These are phyloP conservation scores for Notocelia uddmanniana DNA, from an alignment of 2,888 invertebrate genomes.

Conservation along the genomic window DNA sequence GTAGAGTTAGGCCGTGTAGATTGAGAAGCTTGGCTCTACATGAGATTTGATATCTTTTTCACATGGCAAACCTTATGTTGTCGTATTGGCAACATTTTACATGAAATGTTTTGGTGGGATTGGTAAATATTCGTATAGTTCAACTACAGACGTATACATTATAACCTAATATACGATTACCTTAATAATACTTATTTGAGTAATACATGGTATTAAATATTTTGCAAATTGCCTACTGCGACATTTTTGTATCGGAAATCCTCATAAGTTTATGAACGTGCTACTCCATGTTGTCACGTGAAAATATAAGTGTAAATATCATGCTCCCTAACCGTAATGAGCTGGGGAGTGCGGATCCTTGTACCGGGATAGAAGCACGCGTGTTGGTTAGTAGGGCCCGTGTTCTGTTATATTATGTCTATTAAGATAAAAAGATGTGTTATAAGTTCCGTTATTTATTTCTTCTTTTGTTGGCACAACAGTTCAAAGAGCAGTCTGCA, in stretches of 20 bases:
- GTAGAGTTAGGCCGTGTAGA: too few species aligned
- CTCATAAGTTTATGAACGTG: slow-evolving; percentile 1
- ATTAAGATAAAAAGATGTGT: slow-evolving; percentile 11
- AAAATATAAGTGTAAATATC: slow-evolving; percentile 53
- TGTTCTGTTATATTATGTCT: slow-evolving; percentile 1
- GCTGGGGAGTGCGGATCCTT: slow-evolving; percentile 63
- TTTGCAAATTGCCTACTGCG: too few species aligned
- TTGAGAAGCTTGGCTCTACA: too few species aligned
- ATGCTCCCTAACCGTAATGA: slow-evolving; percentile 63
- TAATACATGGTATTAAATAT: too few species aligned
- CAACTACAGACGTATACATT: too few species aligned
- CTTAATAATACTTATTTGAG: too few species aligned
- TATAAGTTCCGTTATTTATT: background rate
- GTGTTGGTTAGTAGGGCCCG: slow-evolving; percentile 47
- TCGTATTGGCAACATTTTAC: too few species aligned
- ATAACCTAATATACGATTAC: too few species aligned
- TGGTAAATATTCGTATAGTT: too few species aligned
- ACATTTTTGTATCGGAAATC: background rate
- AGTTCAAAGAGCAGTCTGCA: background rate
- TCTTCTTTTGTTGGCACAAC: background rate
- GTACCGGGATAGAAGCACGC: slow-evolving; percentile 55
- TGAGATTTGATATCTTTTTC: too few species aligned
- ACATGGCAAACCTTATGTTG: too few species aligned
- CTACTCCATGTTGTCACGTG: slow-evolving; percentile 18
- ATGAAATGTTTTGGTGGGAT: too few species aligned